These are phyloP conservation scores for Sinocyclocheilus maitianheensis DNA, from an alignment of 2,113 vertebrate species.

Conservation along the genomic window DNA sequence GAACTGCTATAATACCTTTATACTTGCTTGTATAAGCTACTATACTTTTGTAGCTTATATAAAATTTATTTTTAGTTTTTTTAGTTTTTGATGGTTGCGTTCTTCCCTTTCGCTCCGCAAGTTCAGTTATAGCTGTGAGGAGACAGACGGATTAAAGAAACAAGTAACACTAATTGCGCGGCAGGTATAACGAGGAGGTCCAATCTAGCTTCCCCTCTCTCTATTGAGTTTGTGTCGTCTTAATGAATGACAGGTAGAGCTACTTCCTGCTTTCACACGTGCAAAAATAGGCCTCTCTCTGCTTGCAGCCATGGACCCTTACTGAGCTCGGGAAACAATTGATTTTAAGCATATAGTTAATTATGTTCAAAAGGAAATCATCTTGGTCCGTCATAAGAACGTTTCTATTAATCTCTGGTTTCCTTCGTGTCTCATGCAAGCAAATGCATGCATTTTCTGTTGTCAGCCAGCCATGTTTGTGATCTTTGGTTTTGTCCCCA, in stretches of 20 bases:
- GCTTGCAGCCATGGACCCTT: conserved; percentile 78
- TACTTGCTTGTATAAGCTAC: no score
- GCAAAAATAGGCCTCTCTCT: conserved; percentile 78
- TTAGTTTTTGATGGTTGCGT: conserved; percentile 8
- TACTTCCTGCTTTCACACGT: conserved; percentile 83
- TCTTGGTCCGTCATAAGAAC: conserved; percentile 23
- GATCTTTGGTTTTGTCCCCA: neutral
- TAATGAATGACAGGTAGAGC: conserved; percentile 84
- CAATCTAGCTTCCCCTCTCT: conserved; percentile 76
- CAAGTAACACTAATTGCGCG: conserved; percentile 82
- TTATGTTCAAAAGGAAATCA: conserved; percentile 75
- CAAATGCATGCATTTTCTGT: conserved; percentile 5
- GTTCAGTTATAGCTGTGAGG: conserved; percentile 72
- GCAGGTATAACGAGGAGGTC: conserved; percentile 83
- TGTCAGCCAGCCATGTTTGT: conserved; percentile 14
- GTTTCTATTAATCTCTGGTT: neutral
- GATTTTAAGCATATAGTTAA: conserved; percentile 82
- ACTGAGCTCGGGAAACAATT: conserved; percentile 81
- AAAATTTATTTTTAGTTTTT: no score
- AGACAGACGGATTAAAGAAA: conserved; percentile 73
- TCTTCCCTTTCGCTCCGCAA: conserved; percentile 58
- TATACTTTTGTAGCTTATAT: no score
- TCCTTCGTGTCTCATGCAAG: neutral
- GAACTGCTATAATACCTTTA: conserved; percentile 24
- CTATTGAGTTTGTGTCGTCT: conserved; percentile 80